Conservation (phyloP, 2,888 invertebrate species). For the Quadriops clusia region DNA sequence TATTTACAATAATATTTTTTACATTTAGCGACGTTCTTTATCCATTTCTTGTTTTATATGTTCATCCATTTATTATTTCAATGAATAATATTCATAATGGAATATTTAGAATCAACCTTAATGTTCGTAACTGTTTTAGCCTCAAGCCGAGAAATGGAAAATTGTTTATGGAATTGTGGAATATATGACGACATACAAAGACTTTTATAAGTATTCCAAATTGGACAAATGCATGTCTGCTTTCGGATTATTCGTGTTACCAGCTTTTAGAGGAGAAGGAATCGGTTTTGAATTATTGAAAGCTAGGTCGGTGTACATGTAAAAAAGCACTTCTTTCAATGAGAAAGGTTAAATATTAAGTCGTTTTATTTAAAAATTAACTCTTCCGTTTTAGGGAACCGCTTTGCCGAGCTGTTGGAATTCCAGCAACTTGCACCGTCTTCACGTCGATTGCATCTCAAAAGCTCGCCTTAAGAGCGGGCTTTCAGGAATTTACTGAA, state of each 20-base stretch:
- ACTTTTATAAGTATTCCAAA: too few species aligned
- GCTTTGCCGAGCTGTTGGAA: constrained; percentile 39
- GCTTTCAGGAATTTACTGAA: constrained; percentile 36
- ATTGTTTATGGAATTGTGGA: too few species aligned
- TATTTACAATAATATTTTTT: too few species aligned
- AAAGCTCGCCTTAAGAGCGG: constrained; percentile 39
- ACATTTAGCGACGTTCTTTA: too few species aligned
- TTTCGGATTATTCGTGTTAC: constrained; percentile 27
- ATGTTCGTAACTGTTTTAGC: too few species aligned
- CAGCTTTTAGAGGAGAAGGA: constrained; percentile 27
- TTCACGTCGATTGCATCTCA: constrained; percentile 45
- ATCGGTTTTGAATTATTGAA: constrained; percentile 19
- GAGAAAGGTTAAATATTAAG: not conserved
- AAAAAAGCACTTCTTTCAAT: not conserved
- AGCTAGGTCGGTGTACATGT: constrained; percentile 17
- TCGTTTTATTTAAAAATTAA: not conserved
- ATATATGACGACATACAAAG: too few species aligned
- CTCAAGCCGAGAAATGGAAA: too few species aligned
- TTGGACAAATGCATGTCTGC: constrained; percentile 27
- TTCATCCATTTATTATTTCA: too few species aligned
- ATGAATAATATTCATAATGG: too few species aligned
- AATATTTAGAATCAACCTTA: too few species aligned
- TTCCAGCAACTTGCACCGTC: constrained; percentile 40
- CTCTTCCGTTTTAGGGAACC: constrained; percentile 32
- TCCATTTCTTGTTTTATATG: too few species aligned